phyloP scores from a whole-genome alignment of 2,797 vertebrate species.

The Clarias pachynema region DNA sequence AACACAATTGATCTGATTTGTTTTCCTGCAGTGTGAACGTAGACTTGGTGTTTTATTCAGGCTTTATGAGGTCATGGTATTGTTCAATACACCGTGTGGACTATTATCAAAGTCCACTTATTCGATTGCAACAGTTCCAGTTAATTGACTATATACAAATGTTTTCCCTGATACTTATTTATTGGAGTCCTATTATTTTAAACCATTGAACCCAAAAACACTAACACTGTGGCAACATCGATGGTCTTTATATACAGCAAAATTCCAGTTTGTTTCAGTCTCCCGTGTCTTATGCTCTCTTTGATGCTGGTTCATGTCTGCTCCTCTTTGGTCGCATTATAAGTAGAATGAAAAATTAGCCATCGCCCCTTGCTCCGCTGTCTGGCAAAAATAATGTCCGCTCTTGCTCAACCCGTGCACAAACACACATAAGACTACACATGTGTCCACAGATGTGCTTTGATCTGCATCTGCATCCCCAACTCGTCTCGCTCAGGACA shows the following conservation, averaged over 20 bases:
- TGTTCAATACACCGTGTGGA: background rate
- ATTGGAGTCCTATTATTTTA: background rate
- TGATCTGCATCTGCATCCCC: constrained; percentile 47
- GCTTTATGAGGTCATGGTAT: background rate
- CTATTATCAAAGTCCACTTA: no score
- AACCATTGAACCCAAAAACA: background rate
- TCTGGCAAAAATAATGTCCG: constrained; percentile 31
- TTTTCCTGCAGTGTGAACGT: no score
- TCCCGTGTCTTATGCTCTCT: background rate
- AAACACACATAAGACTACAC: background rate
- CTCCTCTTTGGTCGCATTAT: background rate
- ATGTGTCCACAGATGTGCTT: constrained; percentile 50
- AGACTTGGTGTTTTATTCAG: background rate
- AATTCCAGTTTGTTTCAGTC: background rate
- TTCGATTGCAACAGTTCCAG: background rate
- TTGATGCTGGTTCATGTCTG: no score
- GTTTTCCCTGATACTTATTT: background rate
- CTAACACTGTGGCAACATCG: background rate
- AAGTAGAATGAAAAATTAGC: constrained; percentile 19
- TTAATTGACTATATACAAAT: background rate
- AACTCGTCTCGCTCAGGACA: background rate
- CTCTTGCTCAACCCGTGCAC: constrained; percentile 37
- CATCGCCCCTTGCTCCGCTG: constrained; percentile 6
- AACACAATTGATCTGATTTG: no score
- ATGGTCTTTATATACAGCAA: background rate